Evolutionary conservation across 2,113 vertebrate species (phyloP).

Genomic region (Xiphophorus maculatus): DNA sequence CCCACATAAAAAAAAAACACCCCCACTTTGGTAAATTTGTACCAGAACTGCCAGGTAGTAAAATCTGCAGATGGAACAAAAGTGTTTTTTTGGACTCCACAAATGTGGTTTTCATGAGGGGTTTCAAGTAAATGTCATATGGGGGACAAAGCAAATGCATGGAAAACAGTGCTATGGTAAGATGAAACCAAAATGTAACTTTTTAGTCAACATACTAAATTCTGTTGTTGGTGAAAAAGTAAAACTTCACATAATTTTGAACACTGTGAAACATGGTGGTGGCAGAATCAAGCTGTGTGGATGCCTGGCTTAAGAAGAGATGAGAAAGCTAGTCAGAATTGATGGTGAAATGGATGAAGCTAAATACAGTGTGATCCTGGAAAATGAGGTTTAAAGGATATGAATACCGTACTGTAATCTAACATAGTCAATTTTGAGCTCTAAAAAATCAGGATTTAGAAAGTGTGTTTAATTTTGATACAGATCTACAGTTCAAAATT

Average conservation of each 20-base stretch:
- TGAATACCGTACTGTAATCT: not conserved
- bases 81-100: no score
- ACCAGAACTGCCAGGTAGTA: no score
- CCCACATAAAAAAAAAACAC: no score
- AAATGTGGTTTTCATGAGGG: no score
- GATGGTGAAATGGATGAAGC: not conserved
- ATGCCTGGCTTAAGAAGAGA: not conserved
- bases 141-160: no score
- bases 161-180: no score
- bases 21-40: no score
- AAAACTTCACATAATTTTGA: not conserved
- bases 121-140: no score
- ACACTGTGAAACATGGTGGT: not conserved
- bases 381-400: not conserved
- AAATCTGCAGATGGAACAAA: no score
- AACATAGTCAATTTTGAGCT: not conserved
- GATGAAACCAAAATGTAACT: no score
- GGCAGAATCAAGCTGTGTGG: not conserved
- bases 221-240: not conserved
- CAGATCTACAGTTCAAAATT: not conserved
- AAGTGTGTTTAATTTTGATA: not conserved
- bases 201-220: not conserved
- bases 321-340: not conserved
- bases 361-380: not conserved
- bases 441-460: not conserved